Evolutionary conservation across 2,888 invertebrate genomes (phyloP).

Genomic region (Caenorhabditis sp.): DNA sequence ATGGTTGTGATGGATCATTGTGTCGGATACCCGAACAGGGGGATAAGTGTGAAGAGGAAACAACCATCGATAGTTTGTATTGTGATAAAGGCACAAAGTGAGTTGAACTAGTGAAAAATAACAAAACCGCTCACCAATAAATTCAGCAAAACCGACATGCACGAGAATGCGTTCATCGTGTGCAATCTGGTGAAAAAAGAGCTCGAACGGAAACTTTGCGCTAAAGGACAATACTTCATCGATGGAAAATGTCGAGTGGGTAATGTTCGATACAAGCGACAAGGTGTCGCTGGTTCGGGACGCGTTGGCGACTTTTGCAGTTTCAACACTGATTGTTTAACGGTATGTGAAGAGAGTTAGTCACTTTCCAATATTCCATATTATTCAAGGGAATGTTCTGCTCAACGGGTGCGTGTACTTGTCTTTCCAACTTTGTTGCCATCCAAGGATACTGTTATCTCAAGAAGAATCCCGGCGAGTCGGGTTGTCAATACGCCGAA

Average conservation of each 20-base stretch:
- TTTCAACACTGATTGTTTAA: slow-evolving; percentile 70
- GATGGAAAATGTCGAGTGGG: slow-evolving; percentile 62
- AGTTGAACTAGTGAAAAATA: background rate
- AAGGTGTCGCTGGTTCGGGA: slow-evolving; percentile 69
- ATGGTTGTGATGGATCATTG: slow-evolving; percentile 44
- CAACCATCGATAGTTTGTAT: slow-evolving; percentile 55
- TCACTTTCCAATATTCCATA: too few relatives aligned
- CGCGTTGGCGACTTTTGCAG: slow-evolving; percentile 69
- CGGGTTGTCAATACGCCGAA: slow-evolving; percentile 68
- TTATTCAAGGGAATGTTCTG: slow-evolving; percentile 71
- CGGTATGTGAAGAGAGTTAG: too few relatives aligned
- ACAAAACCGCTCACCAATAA: too few relatives aligned
- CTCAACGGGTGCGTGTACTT: slow-evolving; percentile 68
- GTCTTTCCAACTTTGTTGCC: slow-evolving; percentile 69
- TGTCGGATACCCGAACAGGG: slow-evolving; percentile 55
- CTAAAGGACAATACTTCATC: slow-evolving; percentile 59
- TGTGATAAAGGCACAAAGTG: slow-evolving; percentile 61
- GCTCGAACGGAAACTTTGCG: slow-evolving; percentile 57
- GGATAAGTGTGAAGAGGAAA: slow-evolving; percentile 52
- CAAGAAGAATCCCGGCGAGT: slow-evolving; percentile 70
- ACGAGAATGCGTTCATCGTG: slow-evolving; percentile 65
- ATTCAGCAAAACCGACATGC: slow-evolving; percentile 65
- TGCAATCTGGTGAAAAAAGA: slow-evolving; percentile 60
- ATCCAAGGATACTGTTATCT: slow-evolving; percentile 70
- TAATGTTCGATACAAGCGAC: slow-evolving; percentile 64